Evolutionary conservation across 2,113 vertebrate genomes (phyloP), one percentile per base, ranked within the genome.

Genomic region (Bubo scandiacus): DNA sequence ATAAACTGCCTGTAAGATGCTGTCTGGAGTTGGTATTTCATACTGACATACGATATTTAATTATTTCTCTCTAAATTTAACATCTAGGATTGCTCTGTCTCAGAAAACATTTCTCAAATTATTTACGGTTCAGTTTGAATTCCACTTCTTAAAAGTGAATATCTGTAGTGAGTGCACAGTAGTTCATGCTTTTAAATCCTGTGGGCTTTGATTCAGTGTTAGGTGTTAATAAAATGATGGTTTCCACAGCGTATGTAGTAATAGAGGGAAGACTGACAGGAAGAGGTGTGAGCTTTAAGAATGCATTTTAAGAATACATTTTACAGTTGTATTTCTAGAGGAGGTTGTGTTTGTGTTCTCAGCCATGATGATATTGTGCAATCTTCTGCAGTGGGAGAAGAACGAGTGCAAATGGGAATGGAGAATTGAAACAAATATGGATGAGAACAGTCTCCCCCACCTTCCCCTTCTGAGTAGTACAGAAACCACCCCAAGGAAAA

Each of bases 291-390:
- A 90, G 27, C n/a, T 77, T 66, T 7, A 71, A 49, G 27, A 62
- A 54, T 57, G 20, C 0, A 0, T 32, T 77, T 66, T 7, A 71
- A 49, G 27, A 62, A 54, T 57, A 22, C 0, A 0, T 32, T 70
- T 80, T 61, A 51, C 7, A 16, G 1, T 45, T 66, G 19, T 36
- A 80, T 90, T 62, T n/a, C 32, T 66, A 11, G 61, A 71, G 22
- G 11, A 82, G 32, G 16, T 29, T 54, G 12, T 84, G 8, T 93
- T 81, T 80, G 11, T 83, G 6, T 90, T 62, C 61, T 86, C 34
- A 47, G 54, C 38, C 25, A 3, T 51, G 38, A 34, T 66, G 15
- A 27, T 67, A 23, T 16, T 6, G 49, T 40, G 32, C 36, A 27
- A 0, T 67, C 38, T 88, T 52, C n/a, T 62, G 42, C 30, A 57